Evolutionary conservation across 2,113 vertebrate genomes (phyloP).

Genomic region (Cyanistes caeruleus): DNA sequence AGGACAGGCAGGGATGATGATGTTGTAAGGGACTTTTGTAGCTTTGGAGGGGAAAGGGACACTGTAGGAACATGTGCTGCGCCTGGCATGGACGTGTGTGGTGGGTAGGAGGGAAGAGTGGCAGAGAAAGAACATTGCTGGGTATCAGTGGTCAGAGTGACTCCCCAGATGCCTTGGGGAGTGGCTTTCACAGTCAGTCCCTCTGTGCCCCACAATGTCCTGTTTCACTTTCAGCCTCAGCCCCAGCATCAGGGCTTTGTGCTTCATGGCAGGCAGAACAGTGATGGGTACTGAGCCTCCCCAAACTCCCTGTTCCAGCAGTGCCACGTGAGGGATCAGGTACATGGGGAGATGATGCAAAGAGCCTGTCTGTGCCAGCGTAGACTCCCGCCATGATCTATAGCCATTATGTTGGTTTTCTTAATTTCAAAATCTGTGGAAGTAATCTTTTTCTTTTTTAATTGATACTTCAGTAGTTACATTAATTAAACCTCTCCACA

Average conservation of each 20-base stretch:
- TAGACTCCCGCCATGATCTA: background rate
- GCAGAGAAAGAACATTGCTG: background rate
- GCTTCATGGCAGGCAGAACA: background rate
- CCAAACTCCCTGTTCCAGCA: background rate
- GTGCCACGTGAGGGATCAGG: fast-evolving
- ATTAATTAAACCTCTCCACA: background rate
- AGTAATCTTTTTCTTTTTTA: background rate
- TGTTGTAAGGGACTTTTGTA: background rate
- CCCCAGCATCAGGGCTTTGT: fast-evolving
- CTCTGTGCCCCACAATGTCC: background rate
- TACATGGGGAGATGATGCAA: fast-evolving
- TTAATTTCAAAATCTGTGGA: background rate
- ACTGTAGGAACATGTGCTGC: background rate
- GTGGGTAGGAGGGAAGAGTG: background rate
- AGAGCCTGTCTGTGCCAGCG: fast-evolving
- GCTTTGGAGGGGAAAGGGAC: background rate
- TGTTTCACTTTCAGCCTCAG: background rate
- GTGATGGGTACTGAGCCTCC: background rate
- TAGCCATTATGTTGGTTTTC: background rate
- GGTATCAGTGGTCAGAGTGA: background rate
- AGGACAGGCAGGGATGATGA: background rate
- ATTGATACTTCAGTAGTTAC: background rate
- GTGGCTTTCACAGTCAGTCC: background rate
- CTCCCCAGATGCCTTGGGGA: background rate
- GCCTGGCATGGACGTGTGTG: no score